These are phyloP conservation scores for Mya arenaria DNA, from an alignment of 1,140 invertebrate genomes.

Conservation along the genomic window DNA sequence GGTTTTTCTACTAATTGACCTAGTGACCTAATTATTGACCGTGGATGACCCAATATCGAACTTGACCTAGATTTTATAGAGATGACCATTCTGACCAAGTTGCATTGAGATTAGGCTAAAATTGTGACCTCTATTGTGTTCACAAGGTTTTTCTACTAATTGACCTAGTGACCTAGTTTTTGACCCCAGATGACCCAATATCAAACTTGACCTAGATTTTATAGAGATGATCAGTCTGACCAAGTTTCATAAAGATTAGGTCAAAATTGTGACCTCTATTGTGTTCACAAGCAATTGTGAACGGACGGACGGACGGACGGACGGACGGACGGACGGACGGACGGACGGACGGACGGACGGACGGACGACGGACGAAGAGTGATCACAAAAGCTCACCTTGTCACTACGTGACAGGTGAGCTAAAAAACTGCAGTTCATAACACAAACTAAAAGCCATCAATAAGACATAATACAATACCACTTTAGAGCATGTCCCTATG, in stretches of 20 bases:
- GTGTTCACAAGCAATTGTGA: too few relatives aligned
- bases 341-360: slow-evolving; percentile 10
- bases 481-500: slow-evolving; percentile 83
- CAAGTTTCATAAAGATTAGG: not conserved
- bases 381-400: not conserved
- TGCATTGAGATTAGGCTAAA: too few relatives aligned
- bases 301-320: too few relatives aligned
- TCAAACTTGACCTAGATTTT: not conserved
- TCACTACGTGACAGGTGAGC: not conserved
- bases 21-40: too few relatives aligned
- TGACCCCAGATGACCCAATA: not conserved
- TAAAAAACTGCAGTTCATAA: not conserved
- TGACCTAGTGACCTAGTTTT: not conserved
- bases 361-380: not conserved
- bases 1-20: too few relatives aligned
- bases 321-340: slow-evolving; percentile 4
- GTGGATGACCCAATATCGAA: too few relatives aligned
- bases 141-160: too few relatives aligned
- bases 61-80: too few relatives aligned
- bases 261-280: too few relatives aligned
- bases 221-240: not conserved
- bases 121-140: too few relatives aligned
- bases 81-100: too few relatives aligned
- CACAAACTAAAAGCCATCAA: not conserved
- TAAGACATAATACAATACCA: too few relatives aligned